Evolutionary conservation across 2,888 invertebrate species (phyloP), one percentile per base, ranked within the genome.

Genomic region (Lasius fuliginosus): DNA sequence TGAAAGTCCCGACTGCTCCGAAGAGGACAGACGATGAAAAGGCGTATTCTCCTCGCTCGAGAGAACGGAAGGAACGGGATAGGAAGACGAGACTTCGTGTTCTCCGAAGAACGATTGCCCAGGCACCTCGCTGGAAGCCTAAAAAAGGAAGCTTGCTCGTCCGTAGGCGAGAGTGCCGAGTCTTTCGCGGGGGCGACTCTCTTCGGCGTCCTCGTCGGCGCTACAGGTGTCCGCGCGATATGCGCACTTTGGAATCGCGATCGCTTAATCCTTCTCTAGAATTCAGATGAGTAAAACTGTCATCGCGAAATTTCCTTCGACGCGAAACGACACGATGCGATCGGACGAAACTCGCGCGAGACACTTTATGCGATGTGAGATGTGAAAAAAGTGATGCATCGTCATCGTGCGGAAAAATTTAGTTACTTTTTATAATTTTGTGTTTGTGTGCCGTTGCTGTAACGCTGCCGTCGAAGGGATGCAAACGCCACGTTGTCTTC

Each of bases 61-160:
- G 88, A 87, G 88, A 85, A 90, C 87, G 85, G 86, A 90, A 87
- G 83, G 76, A 88, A 88, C 84, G 83, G 49, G 74, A 75, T 75
- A 75, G 60, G 62, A n/a, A n/a, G 33, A n/a, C 18, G 12, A 60
- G 42, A 64, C 23, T 23, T 67, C 56, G 56, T 46, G 27, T 23
- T 40, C 68, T 60, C 60, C 27, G 3, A 23, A 36, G 36, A 67
- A 86, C 65, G 56, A 18, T 76, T 81, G 74, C 62, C 12, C 27
- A 84, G 76, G 83, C 82, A 74, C 65, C 81, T 88, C 82, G 73
- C 77, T 73, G 56, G 85, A 73, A 58, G n/a, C 90, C 92, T 83
- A 90, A 91, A 88, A 81, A 92, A 88, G 93, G 93, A 91, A 92
- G 87, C 89, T 90, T 91, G 90, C 64, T 84, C 83, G 33, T 60